phyloP scores from a whole-genome alignment of 2,888 invertebrate species.

The Timema cristinae region DNA sequence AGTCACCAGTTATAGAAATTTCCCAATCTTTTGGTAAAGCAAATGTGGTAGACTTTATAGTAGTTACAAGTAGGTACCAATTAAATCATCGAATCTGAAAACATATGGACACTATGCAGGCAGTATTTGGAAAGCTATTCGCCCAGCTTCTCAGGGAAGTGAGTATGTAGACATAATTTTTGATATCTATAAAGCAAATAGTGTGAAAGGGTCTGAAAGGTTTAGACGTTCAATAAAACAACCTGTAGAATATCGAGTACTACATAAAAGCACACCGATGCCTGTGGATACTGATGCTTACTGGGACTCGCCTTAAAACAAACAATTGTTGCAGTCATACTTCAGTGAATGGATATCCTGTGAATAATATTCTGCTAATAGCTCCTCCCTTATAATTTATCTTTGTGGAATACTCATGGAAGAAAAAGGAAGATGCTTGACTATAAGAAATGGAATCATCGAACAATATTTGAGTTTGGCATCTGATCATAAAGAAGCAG shows the following conservation, averaged over 20 bases:
- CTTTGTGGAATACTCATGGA: background rate
- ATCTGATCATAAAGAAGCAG: background rate
- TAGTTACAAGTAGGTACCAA: background rate
- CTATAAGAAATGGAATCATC: background rate
- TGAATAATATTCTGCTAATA: too few species aligned
- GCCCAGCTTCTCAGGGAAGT: background rate
- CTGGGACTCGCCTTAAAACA: too few species aligned
- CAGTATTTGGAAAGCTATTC: background rate
- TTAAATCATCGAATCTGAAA: background rate
- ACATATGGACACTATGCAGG: background rate
- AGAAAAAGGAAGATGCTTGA: background rate
- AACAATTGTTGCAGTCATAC: too few species aligned
- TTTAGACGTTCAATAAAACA: background rate
- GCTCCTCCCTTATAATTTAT: background rate
- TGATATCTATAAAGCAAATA: background rate
- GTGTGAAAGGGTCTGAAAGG: background rate
- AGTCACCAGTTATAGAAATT: background rate
- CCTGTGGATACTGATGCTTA: too few species aligned
- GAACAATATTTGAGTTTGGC: background rate
- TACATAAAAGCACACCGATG: background rate
- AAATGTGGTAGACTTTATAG: background rate
- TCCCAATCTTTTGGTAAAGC: background rate
- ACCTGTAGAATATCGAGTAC: background rate
- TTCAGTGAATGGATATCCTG: too few species aligned
- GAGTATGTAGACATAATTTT: background rate